Percentiles rank a stretch among this genome's conserved stretches.
These are phyloP conservation scores for Pristionchus exspectatus DNA, from an alignment of 2,888 invertebrate species.

Conservation along the genomic window DNA sequence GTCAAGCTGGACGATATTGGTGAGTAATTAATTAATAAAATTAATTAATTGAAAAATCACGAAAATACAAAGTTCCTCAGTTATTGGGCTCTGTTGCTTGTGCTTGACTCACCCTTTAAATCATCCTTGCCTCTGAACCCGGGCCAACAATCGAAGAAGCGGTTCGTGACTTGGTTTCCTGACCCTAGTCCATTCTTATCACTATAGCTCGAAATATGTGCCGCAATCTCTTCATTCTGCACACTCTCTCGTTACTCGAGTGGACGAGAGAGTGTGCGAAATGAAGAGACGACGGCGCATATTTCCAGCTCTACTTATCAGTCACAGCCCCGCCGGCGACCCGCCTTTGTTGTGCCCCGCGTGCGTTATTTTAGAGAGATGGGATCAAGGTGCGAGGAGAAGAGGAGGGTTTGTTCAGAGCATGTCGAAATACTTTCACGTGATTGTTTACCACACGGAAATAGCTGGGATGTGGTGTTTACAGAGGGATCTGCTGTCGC, in stretches of 20 bases:
- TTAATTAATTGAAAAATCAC: not conserved
- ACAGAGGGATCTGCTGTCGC: not conserved
- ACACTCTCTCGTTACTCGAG: no score
- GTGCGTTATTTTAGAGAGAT: not conserved
- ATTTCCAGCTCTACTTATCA: no score
- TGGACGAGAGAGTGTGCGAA: no score
- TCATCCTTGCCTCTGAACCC: no score
- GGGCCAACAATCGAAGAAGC: no score
- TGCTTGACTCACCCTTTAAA: not conserved
- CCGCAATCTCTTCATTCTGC: no score
- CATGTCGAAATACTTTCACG: slow-evolving; percentile 5
- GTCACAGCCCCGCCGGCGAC: not conserved
- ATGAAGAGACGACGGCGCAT: no score
- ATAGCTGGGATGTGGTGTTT: not conserved
- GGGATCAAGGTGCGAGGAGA: not conserved
- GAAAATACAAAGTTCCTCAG: not conserved
- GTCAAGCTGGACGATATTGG: slow-evolving; percentile 70
- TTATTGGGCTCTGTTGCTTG: not conserved
- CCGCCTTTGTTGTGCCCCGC: not conserved
- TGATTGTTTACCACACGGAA: not conserved
- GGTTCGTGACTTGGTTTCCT: not conserved
- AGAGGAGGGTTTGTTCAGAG: not conserved
- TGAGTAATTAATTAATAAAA: slow-evolving; percentile 29
- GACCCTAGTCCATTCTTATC: not conserved
- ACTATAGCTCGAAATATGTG: no score